Conservation (phyloP, 2,797 vertebrate genomes). For the Nannoperca obscura region DNA sequence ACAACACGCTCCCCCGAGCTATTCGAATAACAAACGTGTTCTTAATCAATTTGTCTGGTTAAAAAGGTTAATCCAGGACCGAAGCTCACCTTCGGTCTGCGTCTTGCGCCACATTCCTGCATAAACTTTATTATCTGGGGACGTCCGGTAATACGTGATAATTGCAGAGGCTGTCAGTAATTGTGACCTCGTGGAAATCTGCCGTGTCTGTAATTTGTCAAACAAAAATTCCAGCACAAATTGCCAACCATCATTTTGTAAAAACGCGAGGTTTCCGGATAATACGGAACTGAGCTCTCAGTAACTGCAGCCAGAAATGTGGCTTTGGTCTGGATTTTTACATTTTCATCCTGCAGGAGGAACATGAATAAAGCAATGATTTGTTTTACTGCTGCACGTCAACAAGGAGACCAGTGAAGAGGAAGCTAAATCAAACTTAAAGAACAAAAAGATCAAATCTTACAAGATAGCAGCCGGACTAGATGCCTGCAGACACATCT, state of each 20-base stretch:
- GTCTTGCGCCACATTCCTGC: background rate
- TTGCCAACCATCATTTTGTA: background rate
- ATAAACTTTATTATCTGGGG: slow-evolving; percentile 17
- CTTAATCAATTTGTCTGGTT: slow-evolving; percentile 28
- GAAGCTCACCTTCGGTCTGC: slow-evolving; percentile 12
- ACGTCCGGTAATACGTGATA: slow-evolving; percentile 39
- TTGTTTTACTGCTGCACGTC: background rate
- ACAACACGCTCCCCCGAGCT: background rate
- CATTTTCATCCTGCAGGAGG: background rate
- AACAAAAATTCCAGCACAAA: slow-evolving; percentile 25
- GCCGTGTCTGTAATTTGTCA: slow-evolving; percentile 21
- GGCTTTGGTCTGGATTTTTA: background rate
- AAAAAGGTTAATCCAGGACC: slow-evolving; percentile 23
- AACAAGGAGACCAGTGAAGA: background rate
- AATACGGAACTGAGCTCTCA: slow-evolving; percentile 1
- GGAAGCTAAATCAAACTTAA: background rate
- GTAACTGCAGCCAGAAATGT: slow-evolving; percentile 1
- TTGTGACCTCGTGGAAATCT: slow-evolving; percentile 11
- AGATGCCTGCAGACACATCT: background rate
- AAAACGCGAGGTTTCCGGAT: slow-evolving; percentile 20
- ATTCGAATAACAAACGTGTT: slow-evolving; percentile 28
- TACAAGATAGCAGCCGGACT: background rate
- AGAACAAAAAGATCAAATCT: background rate
- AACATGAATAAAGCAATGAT: background rate
- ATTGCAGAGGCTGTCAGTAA: slow-evolving; percentile 29